Evolutionary conservation across 2,888 invertebrate genomes (phyloP).

Genomic region (Lithosia quadra): DNA sequence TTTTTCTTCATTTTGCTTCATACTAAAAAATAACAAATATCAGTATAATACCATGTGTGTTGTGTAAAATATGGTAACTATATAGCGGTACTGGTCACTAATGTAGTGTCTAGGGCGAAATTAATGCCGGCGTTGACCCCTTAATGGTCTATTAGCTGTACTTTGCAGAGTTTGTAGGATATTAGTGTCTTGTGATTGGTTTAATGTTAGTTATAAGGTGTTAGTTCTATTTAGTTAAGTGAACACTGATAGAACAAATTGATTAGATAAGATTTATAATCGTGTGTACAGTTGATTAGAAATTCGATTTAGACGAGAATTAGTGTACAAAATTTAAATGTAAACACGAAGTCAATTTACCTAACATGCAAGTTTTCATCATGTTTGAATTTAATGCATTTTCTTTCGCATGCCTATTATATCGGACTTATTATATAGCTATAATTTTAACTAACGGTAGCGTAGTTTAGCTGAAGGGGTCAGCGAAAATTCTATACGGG

Average conservation of each 20-base stretch:
- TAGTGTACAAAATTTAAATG: neutral
- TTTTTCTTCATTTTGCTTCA: neutral
- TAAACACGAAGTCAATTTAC: neutral
- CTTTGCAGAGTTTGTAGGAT: conserved; percentile 31
- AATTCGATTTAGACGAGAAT: neutral
- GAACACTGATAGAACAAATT: conserved; percentile 10
- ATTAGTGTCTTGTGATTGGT: conserved; percentile 23
- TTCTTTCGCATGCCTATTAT: too few species aligned
- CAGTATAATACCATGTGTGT: neutral
- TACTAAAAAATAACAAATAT: neutral
- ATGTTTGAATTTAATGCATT: neutral
- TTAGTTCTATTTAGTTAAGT: conserved; percentile 17
- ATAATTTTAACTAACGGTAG: too few species aligned
- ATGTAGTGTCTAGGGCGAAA: conserved; percentile 26
- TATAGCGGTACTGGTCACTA: conserved; percentile 23
- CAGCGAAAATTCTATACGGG: too few species aligned
- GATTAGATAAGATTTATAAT: conserved; percentile 1
- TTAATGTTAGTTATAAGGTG: conserved; percentile 19
- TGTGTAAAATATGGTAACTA: neutral
- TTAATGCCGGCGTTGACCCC: conserved; percentile 41
- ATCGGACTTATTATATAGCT: neutral
- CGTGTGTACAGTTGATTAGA: neutral
- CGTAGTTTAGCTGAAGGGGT: too few species aligned
- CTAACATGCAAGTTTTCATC: neutral
- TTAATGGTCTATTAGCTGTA: conserved; percentile 40